Conservation (phyloP, 2,888 invertebrate species). For the Chloroclysta siterata region DNA sequence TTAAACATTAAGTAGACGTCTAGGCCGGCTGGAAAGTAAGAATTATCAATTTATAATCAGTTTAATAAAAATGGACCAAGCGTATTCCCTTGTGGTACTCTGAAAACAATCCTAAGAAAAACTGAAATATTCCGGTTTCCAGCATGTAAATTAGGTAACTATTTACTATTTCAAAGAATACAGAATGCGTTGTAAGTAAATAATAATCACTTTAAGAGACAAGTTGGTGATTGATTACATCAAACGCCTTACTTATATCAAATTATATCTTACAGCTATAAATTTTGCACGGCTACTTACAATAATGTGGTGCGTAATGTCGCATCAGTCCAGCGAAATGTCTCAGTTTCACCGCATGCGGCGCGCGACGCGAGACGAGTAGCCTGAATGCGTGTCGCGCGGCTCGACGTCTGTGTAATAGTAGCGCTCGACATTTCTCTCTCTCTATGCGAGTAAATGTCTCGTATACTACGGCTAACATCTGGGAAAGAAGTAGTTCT, state of each 20-base stretch:
- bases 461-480: constrained; percentile 96
- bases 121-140: neutral
- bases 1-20: constrained; percentile 93
- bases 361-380: constrained; percentile 90
- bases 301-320: constrained; percentile 89
- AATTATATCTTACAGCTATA: neutral
- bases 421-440: constrained; percentile 92
- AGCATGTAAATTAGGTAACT: neutral
- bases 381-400: constrained; percentile 92
- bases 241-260: constrained; percentile 9
- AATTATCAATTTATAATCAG: neutral
- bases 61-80: constrained; percentile 7
- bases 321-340: constrained; percentile 93
- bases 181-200: neutral
- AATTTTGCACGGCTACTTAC: constrained; percentile 47
- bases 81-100: constrained; percentile 15
- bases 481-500: constrained; percentile 73
- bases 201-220: neutral
- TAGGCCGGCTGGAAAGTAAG: constrained; percentile 80
- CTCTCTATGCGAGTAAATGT: constrained; percentile 94
- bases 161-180: neutral
- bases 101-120: neutral
- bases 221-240: neutral
- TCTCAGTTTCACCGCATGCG: constrained; percentile 87
- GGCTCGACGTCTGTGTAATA: constrained; percentile 92